Evolutionary conservation across 2,797 vertebrate genomes (phyloP).

Genomic region (Malurus leucopterus): DNA sequence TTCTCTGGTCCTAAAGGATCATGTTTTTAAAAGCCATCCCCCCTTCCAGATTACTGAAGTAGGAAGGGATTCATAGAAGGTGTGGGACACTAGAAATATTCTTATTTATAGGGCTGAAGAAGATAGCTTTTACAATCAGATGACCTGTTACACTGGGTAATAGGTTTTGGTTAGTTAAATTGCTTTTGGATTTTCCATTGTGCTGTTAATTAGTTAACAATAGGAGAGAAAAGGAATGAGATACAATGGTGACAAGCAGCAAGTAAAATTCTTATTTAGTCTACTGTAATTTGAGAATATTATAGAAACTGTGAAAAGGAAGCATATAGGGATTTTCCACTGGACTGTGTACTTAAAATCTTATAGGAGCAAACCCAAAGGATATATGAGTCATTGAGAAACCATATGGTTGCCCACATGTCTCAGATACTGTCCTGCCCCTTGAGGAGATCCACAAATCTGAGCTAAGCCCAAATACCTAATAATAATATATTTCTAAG

Average conservation of each 20-base stretch:
- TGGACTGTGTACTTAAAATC: neutral
- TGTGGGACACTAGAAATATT: fast-evolving
- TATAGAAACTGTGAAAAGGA: neutral
- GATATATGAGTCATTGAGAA: neutral
- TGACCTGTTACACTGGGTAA: neutral
- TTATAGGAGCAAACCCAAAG: neutral
- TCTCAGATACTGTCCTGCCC: constrained; percentile 10
- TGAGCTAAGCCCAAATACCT: neutral
- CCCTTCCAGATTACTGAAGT: neutral
- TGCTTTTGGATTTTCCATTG: neutral
- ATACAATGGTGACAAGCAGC: neutral
- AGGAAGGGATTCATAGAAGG: neutral
- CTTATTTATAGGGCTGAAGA: neutral
- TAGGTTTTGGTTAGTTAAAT: neutral
- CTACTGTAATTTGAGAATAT: neutral
- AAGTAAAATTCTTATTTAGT: neutral
- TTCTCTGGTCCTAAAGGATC: neutral
- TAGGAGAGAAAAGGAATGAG: neutral
- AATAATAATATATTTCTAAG: neutral
- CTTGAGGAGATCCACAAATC: constrained; percentile 9
- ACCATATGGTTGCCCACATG: neutral
- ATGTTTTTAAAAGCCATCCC: neutral
- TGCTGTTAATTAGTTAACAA: neutral
- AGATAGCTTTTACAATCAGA: neutral
- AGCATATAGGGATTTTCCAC: neutral